phyloP scores from a whole-genome alignment of 2,797 vertebrate species.

The Acrocephalus scirpaceus region DNA sequence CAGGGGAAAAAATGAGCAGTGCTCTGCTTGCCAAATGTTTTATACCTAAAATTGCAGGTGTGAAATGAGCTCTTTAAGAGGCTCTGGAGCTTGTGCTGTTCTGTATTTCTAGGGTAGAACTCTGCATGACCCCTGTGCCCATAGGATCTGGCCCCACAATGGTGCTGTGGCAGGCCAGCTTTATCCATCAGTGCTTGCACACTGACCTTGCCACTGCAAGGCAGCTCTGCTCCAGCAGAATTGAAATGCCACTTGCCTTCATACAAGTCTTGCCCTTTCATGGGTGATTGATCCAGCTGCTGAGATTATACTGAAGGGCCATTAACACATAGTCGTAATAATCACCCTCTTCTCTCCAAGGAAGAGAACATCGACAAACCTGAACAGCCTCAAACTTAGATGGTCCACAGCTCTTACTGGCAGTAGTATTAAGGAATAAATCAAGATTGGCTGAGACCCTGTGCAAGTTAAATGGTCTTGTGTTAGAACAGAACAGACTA shows the following conservation, averaged over 20 bases:
- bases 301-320: background rate
- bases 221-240: background rate
- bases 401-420: background rate
- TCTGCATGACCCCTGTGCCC: background rate
- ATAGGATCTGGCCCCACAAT: fast-evolving
- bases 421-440: background rate
- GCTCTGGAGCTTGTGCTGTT: background rate
- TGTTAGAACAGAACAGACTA: background rate
- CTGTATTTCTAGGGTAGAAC: background rate
- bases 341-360: background rate
- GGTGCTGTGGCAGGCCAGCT: background rate
- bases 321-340: background rate
- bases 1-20: background rate
- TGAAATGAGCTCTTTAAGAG: background rate
- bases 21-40: background rate
- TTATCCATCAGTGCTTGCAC: background rate
- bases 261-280: background rate
- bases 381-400: background rate
- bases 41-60: background rate
- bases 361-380: background rate
- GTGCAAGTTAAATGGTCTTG: background rate
- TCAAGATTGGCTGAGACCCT: background rate
- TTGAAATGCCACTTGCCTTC: background rate
- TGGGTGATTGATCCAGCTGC: background rate
- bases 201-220: background rate